A percentile compares a stretch with the other conserved stretches of the same genome.
Conservation (phyloP, 2,797 vertebrate species). For the Dicrostonyx torquatus region DNA sequence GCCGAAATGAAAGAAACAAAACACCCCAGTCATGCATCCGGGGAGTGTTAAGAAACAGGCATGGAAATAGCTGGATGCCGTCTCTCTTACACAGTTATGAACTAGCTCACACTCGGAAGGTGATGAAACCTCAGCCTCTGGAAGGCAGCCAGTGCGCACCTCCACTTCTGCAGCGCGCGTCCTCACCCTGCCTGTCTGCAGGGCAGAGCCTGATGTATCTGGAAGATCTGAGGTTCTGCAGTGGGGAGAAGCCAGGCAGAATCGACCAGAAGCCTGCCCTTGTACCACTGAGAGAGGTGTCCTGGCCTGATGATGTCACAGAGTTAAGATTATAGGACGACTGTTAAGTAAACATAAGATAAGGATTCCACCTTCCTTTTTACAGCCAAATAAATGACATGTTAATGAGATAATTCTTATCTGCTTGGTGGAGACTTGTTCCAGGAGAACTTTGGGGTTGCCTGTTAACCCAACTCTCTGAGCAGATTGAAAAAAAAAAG, state of each 20-base stretch:
- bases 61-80: neutral
- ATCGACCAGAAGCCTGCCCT: neutral
- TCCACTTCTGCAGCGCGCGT: neutral
- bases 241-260: neutral
- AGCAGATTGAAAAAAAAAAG: neutral
- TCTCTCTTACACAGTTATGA: neutral
- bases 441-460: neutral
- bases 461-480: neutral
- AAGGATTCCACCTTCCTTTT: slow-evolving; percentile 52
- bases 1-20: neutral
- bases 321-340: slow-evolving; percentile 32
- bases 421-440: slow-evolving; percentile 8
- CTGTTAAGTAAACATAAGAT: slow-evolving; percentile 23
- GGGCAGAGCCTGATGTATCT: neutral
- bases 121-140: neutral
- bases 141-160: neutral
- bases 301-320: slow-evolving; percentile 33
- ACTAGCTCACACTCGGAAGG: neutral
- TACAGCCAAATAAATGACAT: slow-evolving; percentile 32
- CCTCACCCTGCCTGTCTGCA: neutral
- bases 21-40: neutral
- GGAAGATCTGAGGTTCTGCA: neutral
- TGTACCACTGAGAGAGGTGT: neutral
- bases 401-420: slow-evolving; percentile 69
- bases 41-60: neutral